phyloP scores from a whole-genome alignment of 92 coral and sea anemone genomes.

The Parazoanthus swiftii region DNA sequence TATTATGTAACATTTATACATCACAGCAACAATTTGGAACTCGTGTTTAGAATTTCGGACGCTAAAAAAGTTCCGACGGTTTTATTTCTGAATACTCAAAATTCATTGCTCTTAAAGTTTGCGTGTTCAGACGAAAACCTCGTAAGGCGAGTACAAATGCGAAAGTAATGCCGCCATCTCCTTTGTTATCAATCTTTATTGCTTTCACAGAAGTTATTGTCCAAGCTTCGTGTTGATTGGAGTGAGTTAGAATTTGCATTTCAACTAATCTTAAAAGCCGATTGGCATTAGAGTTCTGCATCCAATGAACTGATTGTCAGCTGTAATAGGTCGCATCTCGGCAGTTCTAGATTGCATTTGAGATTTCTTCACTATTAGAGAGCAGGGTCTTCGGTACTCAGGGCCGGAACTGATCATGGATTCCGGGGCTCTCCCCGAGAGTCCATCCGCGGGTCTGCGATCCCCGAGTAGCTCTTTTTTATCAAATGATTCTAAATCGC shows the following conservation, averaged over 20 bases:
- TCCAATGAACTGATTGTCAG: too few relatives aligned
- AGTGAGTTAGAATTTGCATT: not conserved
- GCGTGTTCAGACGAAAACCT: not conserved
- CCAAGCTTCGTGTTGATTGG: not conserved
- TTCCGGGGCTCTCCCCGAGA: slow-evolving; percentile 5
- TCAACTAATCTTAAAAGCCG: not conserved
- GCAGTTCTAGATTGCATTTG: not conserved
- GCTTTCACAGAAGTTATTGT: slow-evolving; percentile 1
- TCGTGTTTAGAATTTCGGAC: too few relatives aligned
- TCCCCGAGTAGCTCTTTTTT: not conserved
- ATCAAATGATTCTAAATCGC: not conserved
- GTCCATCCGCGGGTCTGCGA: not conserved
- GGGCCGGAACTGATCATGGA: not conserved
- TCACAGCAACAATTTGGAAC: too few relatives aligned
- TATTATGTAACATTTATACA: too few relatives aligned
- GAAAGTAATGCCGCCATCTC: not conserved
- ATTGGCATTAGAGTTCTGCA: not conserved
- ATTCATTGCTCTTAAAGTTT: not conserved
- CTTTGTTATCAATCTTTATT: not conserved
- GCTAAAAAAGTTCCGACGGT: too few relatives aligned
- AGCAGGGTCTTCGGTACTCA: not conserved
- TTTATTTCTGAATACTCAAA: too few relatives aligned
- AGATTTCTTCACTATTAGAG: not conserved
- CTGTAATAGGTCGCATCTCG: not conserved
- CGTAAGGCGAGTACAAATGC: too few relatives aligned